Evolutionary conservation across 2,113 vertebrate species (phyloP).

Genomic region (Sander lucioperca): DNA sequence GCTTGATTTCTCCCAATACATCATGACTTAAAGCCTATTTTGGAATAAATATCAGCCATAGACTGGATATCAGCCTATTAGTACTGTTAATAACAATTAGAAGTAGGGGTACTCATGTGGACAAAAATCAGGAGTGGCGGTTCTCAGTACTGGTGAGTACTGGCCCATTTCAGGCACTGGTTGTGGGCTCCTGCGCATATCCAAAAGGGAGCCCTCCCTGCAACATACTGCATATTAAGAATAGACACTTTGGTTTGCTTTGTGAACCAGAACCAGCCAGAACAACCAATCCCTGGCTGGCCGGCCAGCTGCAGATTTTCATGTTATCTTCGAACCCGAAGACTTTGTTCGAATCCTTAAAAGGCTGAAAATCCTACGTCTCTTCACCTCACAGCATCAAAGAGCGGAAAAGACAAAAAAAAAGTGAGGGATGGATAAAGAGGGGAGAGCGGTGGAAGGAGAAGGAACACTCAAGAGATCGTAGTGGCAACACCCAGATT

Average conservation of each 20-base stretch:
- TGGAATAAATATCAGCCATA: too few species aligned
- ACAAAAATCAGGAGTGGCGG: too few species aligned
- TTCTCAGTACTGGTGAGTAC: too few species aligned
- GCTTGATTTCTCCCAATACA: too few species aligned
- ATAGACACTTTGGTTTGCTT: conserved; percentile 23
- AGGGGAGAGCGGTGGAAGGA: conserved; percentile 2
- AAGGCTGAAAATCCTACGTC: conserved; percentile 49
- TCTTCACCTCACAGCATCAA: conserved; percentile 58
- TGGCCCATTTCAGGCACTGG: background rate
- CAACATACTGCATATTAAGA: conserved; percentile 32
- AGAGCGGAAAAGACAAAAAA: conserved; percentile 58
- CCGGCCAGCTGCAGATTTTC: conserved; percentile 29
- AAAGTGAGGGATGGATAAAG: conserved; percentile 16
- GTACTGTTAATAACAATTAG: too few species aligned
- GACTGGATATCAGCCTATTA: too few species aligned
- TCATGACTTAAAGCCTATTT: too few species aligned
- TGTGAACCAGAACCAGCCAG: conserved; percentile 31
- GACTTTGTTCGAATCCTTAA: conserved; percentile 64
- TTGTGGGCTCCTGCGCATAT: background rate
- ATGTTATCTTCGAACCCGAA: conserved; percentile 40
- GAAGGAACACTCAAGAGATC: conserved; percentile 22
- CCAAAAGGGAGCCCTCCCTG: background rate
- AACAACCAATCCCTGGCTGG: background rate
- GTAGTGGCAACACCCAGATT: conserved; percentile 3
- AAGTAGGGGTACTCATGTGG: too few species aligned